Percentiles rank a stretch among this genome's conserved stretches.
Conservation (phyloP, 2,888 invertebrate genomes). For the Cotesia congregata region DNA sequence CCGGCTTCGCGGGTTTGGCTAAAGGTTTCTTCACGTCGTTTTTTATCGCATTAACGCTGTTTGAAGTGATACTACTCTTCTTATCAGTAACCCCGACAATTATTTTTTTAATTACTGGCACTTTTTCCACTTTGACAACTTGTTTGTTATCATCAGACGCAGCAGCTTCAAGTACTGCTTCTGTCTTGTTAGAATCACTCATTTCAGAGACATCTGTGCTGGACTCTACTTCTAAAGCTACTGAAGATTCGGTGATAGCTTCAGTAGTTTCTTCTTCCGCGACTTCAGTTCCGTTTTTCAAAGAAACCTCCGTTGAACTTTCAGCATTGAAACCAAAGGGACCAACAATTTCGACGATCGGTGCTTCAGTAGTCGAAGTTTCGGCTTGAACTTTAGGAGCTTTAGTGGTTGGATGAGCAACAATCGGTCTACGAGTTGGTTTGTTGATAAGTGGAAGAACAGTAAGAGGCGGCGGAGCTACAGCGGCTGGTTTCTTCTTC, state of each 20-base stretch:
- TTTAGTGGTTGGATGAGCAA: neutral
- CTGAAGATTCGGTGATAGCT: constrained; percentile 49
- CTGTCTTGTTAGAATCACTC: constrained; percentile 16
- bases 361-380: neutral
- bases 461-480: constrained; percentile 56
- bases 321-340: neutral
- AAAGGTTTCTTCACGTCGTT: constrained; percentile 53
- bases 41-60: constrained; percentile 58
- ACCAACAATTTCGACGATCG: neutral
- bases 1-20: constrained; percentile 50
- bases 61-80: constrained; percentile 54
- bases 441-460: constrained; percentile 60
- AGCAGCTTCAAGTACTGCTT: neutral
- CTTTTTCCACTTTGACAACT: constrained; percentile 41
- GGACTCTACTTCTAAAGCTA: constrained; percentile 54
- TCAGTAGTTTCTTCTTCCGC: constrained; percentile 54
- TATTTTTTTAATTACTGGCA: constrained; percentile 48
- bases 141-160: constrained; percentile 47
- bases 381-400: constrained; percentile 7
- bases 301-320: neutral
- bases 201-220: neutral
- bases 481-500: constrained; percentile 58
- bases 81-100: constrained; percentile 44
- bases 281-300: constrained; percentile 35
- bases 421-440: constrained; percentile 41